phyloP scores from a whole-genome alignment of 1,140 invertebrate species.

The Limonius californicus region DNA sequence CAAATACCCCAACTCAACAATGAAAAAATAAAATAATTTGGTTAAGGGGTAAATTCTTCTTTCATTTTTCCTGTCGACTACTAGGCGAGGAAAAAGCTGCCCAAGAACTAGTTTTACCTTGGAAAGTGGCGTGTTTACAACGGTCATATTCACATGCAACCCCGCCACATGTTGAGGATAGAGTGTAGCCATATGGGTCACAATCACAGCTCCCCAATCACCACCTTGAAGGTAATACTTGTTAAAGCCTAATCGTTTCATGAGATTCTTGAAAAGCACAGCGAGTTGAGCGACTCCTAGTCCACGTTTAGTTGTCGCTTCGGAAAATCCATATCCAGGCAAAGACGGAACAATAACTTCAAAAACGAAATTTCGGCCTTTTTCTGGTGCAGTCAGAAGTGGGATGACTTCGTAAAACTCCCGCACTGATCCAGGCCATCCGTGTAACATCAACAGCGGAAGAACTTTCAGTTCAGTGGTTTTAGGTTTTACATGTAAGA shows the following conservation, averaged over 20 bases:
- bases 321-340: slow-evolving; percentile 83
- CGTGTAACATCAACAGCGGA: slow-evolving; percentile 75
- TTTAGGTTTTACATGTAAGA: slow-evolving; percentile 62
- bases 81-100: slow-evolving; percentile 52
- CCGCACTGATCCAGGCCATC: slow-evolving; percentile 86
- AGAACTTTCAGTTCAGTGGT: slow-evolving; percentile 54
- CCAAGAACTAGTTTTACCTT: slow-evolving; percentile 54
- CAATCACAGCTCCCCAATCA: slow-evolving; percentile 73
- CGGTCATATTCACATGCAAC: slow-evolving; percentile 65
- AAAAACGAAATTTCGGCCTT: slow-evolving; percentile 65
- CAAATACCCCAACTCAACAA: slow-evolving; percentile 74
- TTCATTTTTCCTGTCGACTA: slow-evolving; percentile 54
- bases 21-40: slow-evolving; percentile 47
- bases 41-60: slow-evolving; percentile 61
- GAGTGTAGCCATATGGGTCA: slow-evolving; percentile 56
- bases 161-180: slow-evolving; percentile 68
- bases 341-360: slow-evolving; percentile 74
- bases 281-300: slow-evolving; percentile 61
- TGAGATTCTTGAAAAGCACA: slow-evolving; percentile 76
- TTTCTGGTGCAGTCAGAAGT: slow-evolving; percentile 56
- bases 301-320: slow-evolving; percentile 61
- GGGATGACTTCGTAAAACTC: slow-evolving; percentile 85
- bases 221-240: slow-evolving; percentile 83
- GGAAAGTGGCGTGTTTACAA: slow-evolving; percentile 41
- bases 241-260: slow-evolving; percentile 71